Conservation (phyloP, 2,797 vertebrate species). For the Myotis vivesi region DNA sequence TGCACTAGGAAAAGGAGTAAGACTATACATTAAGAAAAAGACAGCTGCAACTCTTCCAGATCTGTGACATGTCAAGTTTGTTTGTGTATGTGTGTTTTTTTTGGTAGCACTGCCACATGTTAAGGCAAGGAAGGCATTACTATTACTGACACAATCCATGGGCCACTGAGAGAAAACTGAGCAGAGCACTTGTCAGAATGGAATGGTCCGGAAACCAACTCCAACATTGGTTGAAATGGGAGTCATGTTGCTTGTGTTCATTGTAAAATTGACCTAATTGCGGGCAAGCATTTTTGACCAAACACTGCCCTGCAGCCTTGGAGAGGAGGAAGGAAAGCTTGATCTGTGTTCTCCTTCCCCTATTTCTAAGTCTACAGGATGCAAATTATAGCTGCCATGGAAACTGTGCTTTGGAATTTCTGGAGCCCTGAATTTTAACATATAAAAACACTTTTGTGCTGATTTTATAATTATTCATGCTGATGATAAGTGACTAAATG, state of each 20-base stretch:
- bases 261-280: not conserved
- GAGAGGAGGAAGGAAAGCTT: conserved; percentile 10
- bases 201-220: not conserved
- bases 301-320: conserved; percentile 25
- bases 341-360: conserved; percentile 2
- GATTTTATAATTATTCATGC: conserved; percentile 79
- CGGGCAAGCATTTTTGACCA: not conserved
- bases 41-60: not conserved
- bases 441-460: conserved; percentile 77
- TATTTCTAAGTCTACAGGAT: conserved; percentile 72
- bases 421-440: conserved; percentile 80
- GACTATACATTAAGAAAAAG: not conserved
- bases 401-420: conserved; percentile 82
- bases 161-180: not conserved
- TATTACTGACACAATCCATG: not conserved
- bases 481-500: conserved; percentile 77
- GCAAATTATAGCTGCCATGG: conserved; percentile 82
- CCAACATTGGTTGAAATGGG: not conserved
- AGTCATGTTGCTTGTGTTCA: not conserved
- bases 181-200: not conserved
- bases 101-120: not conserved
- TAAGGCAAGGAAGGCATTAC: not conserved
- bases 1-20: not conserved
- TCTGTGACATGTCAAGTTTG: not conserved
- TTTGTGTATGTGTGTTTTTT: not conserved